Base-by-base conservation (phyloP, 2,888 invertebrate species). In the Drosophila cognata region DNA sequence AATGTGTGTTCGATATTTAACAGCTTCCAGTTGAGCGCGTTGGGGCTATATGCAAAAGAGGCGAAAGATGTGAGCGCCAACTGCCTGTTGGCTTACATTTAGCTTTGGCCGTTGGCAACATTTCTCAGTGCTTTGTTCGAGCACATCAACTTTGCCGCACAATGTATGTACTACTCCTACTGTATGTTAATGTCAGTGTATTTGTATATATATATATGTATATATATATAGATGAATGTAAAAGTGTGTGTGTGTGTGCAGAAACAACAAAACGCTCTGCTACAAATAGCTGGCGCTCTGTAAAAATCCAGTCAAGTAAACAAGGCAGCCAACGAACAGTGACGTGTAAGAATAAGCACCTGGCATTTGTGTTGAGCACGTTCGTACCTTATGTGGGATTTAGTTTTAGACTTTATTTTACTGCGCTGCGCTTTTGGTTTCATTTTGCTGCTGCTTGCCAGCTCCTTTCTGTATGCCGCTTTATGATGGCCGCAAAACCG, bases 281-380 rank as follows among this genome's bases (percentile, higher is more conserved):
- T 74, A 84, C 86, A 86, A 87, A 86, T 85, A 87, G 81, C 76
- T 81, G 56, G 53, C 65, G 73, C 79, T 79, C 64, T 75, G 82
- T 80, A 79, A 81, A 87, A 88, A 81, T 80, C 79, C 82, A 88
- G 77, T 75, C 78, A 84, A 82, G 83, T 88, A 84, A 83, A 81
- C 79, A 77, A 68, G 46, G 31, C 46, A 28, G 36, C 59, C 57
- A 69, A 67, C 57, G 56, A 56, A 56, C 56, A 67, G 62, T 69
- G 69, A 71, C 55, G 68, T 56, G 67, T 61, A 58, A 59, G 43
- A 52, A 74, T 89, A 90, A 90, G 90, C 88, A 74, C 87, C 79
- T 82, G 82, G 87, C 88, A 90, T 91, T 91, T 87, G 85, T 85
- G 90, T 83, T 83, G 84, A 91, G 91, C 91, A 90, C 91, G 90